Percentiles rank a stretch among this genome's conserved stretches.
These are phyloP conservation scores for Brachyalestes nurse DNA, from an alignment of 2,797 vertebrate genomes.

Conservation along the genomic window DNA sequence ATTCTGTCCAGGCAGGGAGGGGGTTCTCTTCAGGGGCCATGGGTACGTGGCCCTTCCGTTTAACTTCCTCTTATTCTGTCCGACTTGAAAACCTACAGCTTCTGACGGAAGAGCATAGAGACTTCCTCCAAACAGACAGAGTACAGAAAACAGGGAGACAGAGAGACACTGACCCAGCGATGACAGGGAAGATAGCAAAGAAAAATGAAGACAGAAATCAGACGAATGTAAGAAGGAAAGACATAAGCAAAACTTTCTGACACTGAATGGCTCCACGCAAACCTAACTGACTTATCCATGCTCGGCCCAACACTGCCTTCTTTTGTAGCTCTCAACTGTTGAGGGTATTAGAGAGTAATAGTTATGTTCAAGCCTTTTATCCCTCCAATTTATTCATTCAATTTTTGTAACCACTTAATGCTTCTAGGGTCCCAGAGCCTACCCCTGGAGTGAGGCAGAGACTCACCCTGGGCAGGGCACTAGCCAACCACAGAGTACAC, in stretches of 20 bases:
- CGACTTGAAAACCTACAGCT: conserved; percentile 18
- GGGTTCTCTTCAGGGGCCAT: conserved; percentile 19
- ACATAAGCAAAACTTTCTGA: neutral
- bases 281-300: neutral
- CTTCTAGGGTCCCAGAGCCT: too few relatives aligned
- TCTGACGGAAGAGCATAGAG: conserved; percentile 49
- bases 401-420: too few relatives aligned
- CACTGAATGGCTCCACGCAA: neutral
- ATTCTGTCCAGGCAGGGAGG: conserved; percentile 12
- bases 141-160: conserved; percentile 3
- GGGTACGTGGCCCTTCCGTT: conserved; percentile 55
- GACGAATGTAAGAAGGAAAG: conserved; percentile 25
- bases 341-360: neutral
- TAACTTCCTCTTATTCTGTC: conserved; percentile 70
- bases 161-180: conserved; percentile 27
- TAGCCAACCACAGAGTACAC: too few relatives aligned
- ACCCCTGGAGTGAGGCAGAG: too few relatives aligned
- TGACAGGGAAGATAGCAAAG: neutral
- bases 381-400: too few relatives aligned
- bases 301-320: too few relatives aligned
- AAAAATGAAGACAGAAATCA: conserved; percentile 42
- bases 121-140: conserved; percentile 43
- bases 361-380: neutral
- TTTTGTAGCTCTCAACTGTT: too few relatives aligned
- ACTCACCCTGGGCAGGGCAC: too few relatives aligned